Conservation (phyloP, 2,113 vertebrate genomes). For the Dipodomys merriami region DNA sequence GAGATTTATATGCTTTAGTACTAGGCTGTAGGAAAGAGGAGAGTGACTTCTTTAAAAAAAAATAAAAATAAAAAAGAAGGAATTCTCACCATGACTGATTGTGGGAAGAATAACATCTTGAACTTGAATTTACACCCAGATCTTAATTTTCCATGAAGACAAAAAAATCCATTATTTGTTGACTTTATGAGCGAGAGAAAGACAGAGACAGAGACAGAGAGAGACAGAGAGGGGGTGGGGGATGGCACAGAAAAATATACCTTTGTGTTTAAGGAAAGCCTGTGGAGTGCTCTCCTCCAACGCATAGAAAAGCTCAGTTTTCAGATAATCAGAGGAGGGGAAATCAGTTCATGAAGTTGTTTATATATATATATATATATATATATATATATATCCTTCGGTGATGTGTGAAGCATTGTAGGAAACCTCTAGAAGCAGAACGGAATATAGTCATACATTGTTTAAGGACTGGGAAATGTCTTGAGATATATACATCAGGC, state of each 20-base stretch:
- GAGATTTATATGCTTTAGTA: constrained; percentile 54
- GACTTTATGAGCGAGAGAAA: constrained; percentile 28
- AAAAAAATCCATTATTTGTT: background rate
- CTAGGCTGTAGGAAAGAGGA: constrained; percentile 55
- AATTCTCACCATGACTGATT: constrained; percentile 42
- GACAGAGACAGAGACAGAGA: too few relatives aligned
- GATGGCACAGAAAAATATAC: background rate
- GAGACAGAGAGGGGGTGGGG: background rate
- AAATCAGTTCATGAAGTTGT: constrained; percentile 10
- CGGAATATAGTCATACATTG: background rate
- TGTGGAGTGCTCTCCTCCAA: background rate
- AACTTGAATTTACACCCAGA: constrained; percentile 41
- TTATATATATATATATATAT: background rate
- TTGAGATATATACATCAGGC: background rate
- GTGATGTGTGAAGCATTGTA: background rate
- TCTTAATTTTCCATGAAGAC: constrained; percentile 14
- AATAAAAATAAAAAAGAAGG: background rate
- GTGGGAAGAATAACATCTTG: constrained; percentile 3
- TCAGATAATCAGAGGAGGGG: background rate
- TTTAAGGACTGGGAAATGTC: background rate
- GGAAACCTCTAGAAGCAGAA: background rate
- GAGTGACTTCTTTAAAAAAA: constrained; percentile 21
- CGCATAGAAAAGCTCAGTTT: constrained; percentile 26
- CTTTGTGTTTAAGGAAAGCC: constrained; percentile 37
- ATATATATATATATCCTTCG: constrained; percentile 25